These are phyloP conservation scores for Onychorhynchus coronatus DNA, from an alignment of 2,113 vertebrate genomes.

Conservation along the genomic window DNA sequence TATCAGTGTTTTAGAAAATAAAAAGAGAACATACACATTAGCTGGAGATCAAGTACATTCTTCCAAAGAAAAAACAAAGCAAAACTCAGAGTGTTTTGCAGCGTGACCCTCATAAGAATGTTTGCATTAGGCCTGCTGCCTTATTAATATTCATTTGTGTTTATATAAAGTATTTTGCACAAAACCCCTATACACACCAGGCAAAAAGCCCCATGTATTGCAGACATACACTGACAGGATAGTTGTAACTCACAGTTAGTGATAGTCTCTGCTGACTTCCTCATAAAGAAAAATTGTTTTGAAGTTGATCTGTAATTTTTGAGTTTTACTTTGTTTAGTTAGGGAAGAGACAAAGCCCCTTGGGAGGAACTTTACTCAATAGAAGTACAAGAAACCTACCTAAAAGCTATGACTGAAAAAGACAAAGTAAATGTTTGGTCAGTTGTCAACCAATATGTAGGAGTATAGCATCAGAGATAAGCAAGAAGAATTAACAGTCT, in stretches of 20 bases:
- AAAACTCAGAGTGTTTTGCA: background rate
- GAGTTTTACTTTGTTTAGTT: slow-evolving; percentile 21
- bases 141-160: slow-evolving; percentile 3
- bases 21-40: background rate
- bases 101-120: background rate
- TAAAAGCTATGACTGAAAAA: background rate
- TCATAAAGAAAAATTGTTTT: background rate
- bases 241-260: background rate
- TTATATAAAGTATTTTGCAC: background rate
- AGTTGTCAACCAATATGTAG: background rate
- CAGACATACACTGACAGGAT: background rate
- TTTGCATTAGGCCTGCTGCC: background rate
- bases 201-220: background rate
- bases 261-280: background rate
- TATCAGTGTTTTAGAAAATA: background rate
- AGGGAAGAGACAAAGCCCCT: background rate
- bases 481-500: background rate
- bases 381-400: background rate
- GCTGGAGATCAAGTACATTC: background rate
- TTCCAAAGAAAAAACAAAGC: slow-evolving; percentile 12
- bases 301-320: slow-evolving; percentile 11
- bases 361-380: background rate
- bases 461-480: background rate
- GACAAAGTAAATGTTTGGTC: background rate
- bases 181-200: background rate